A percentile compares a stretch with the other conserved stretches of the same genome.
These are phyloP conservation scores for Esperia sulphurella DNA, from an alignment of 2,888 invertebrate species.

Conservation along the genomic window DNA sequence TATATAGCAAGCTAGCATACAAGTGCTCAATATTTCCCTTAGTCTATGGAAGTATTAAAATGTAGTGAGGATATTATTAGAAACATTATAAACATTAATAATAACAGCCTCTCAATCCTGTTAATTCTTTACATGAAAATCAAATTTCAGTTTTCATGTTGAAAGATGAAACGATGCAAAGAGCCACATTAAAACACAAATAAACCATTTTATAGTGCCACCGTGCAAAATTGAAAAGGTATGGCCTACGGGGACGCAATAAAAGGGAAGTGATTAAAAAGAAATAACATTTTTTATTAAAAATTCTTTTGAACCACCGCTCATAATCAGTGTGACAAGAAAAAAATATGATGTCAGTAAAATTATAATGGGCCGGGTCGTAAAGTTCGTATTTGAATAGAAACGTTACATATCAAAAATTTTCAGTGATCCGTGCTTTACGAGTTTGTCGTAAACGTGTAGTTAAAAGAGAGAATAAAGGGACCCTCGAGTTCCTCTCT, in stretches of 20 bases:
- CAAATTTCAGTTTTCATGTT: neutral
- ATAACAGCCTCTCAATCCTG: too few species aligned
- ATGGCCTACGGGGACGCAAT: constrained; percentile 26
- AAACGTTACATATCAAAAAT: constrained; percentile 79
- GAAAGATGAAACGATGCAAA: neutral
- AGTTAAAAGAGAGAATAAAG: constrained; percentile 69
- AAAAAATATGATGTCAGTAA: constrained; percentile 73
- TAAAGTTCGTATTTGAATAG: constrained; percentile 76
- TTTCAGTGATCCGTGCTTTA: constrained; percentile 79
- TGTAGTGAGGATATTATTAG: too few species aligned
- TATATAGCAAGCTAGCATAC: too few species aligned
- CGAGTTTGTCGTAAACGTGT: constrained; percentile 76
- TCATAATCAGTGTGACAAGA: constrained; percentile 61
- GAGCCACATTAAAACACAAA: constrained; percentile 24
- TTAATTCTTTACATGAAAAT: too few species aligned
- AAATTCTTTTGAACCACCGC: constrained; percentile 67
- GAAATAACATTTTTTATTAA: constrained; percentile 63
- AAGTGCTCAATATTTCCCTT: too few species aligned
- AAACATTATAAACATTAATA: too few species aligned
- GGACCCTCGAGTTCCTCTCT: constrained; percentile 45
- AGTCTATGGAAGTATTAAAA: too few species aligned
- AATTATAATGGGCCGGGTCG: constrained; percentile 72
- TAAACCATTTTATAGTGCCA: constrained; percentile 40
- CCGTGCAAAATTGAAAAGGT: constrained; percentile 54
- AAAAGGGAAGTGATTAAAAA: constrained; percentile 75